A percentile compares a stretch with the other conserved stretches of the same genome.
phyloP scores from a whole-genome alignment of 2,888 invertebrate genomes.

The Caenorhabditis sp. region DNA sequence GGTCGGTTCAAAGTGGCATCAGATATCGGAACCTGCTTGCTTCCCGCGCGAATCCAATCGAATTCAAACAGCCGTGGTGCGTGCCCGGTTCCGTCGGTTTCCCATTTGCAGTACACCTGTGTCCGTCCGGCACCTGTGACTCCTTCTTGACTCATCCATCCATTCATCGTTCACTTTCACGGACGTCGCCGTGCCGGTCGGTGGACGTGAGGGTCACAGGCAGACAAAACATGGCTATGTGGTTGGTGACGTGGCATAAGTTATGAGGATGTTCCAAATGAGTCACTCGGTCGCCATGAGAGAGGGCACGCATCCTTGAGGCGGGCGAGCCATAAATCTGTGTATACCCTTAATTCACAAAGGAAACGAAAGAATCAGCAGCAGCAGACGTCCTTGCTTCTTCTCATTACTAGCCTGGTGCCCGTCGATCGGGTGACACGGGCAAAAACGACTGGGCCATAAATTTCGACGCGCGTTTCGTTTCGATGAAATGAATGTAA shows the following conservation, averaged over 20 bases:
- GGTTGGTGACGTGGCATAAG: constrained; percentile 34
- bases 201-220: constrained; percentile 7
- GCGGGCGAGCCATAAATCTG: constrained; percentile 45
- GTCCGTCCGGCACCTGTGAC: constrained; percentile 12
- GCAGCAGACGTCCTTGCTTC: constrained; percentile 39
- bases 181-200: constrained; percentile 1
- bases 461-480: constrained; percentile 38
- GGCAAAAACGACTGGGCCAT: constrained; percentile 64
- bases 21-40: constrained; percentile 20
- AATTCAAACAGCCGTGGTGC: constrained; percentile 37
- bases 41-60: constrained; percentile 8
- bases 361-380: constrained; percentile 9
- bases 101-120: constrained; percentile 56
- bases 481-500: constrained; percentile 49
- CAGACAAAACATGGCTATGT: not conserved
- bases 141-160: constrained; percentile 7
- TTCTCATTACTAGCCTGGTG: constrained; percentile 58
- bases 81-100: not conserved
- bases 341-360: constrained; percentile 41
- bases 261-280: constrained; percentile 9
- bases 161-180: constrained; percentile 11
- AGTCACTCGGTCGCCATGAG: constrained; percentile 6
- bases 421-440: constrained; percentile 46
- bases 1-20: constrained; percentile 26
- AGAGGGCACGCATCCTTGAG: constrained; percentile 36